phyloP scores from a whole-genome alignment of 2,113 vertebrate species.

The Serranochromis macrocephalus region DNA sequence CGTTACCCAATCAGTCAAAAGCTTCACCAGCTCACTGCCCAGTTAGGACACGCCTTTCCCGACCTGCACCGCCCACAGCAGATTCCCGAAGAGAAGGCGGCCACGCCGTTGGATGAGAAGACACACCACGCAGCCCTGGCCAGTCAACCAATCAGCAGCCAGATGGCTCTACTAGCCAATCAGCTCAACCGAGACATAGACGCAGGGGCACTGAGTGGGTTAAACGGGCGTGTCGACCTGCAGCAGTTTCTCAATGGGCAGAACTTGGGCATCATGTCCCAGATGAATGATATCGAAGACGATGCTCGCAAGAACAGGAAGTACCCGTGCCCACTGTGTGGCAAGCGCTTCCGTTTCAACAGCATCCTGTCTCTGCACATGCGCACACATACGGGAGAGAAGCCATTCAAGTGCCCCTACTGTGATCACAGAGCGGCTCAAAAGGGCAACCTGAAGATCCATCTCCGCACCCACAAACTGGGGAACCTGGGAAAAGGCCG shows the following conservation, averaged over 20 bases:
- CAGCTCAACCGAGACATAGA: slow-evolving; percentile 94
- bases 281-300: slow-evolving; percentile 98
- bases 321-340: slow-evolving; percentile 94
- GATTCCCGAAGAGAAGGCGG: slow-evolving; percentile 84
- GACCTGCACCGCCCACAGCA: slow-evolving; percentile 91
- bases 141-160: slow-evolving; percentile 90
- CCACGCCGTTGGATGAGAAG: slow-evolving; percentile 86
- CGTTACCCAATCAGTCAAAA: slow-evolving; percentile 99
- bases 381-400: slow-evolving; percentile 98
- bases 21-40: slow-evolving; percentile 92
- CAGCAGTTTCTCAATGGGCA: slow-evolving; percentile 98
- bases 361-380: slow-evolving; percentile 98
- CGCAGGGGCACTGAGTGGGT: slow-evolving; percentile 71
- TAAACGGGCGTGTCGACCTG: slow-evolving; percentile 92
- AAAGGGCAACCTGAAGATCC: slow-evolving; percentile 98
- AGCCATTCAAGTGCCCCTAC: slow-evolving; percentile 98
- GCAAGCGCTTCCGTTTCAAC: slow-evolving; percentile 98
- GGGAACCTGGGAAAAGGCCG: slow-evolving; percentile 96
- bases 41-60: slow-evolving; percentile 94
- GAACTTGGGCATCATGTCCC: slow-evolving; percentile 97
- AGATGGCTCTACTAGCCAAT: slow-evolving; percentile 94
- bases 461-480: slow-evolving; percentile 95
- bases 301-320: slow-evolving; percentile 96
- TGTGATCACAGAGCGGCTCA: slow-evolving; percentile 97
- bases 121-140: slow-evolving; percentile 85